These are phyloP conservation scores for Achatina immaculata DNA, from an alignment of 1,140 invertebrate genomes.

Conservation along the genomic window DNA sequence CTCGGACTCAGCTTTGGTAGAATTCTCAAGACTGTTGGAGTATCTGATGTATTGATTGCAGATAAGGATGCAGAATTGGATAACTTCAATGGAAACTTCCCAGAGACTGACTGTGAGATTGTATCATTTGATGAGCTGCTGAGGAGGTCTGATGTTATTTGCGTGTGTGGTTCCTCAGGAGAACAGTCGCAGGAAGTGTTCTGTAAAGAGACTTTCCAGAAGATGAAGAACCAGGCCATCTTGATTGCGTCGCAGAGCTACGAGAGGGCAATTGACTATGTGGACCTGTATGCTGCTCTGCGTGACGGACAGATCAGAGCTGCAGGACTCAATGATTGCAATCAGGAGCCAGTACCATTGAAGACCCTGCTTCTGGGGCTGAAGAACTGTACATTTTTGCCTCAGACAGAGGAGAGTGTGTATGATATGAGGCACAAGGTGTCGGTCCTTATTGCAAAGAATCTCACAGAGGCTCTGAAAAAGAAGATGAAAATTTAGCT, in stretches of 20 bases:
- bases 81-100: slow-evolving; percentile 71
- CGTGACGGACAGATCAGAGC: slow-evolving; percentile 49
- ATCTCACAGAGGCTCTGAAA: slow-evolving; percentile 38
- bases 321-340: slow-evolving; percentile 58
- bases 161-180: slow-evolving; percentile 54
- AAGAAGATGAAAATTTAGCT: not conserved
- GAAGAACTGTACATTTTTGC: slow-evolving; percentile 54
- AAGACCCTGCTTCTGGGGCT: slow-evolving; percentile 49
- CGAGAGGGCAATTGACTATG: slow-evolving; percentile 56
- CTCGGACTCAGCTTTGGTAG: slow-evolving; percentile 78
- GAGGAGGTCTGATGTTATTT: slow-evolving; percentile 64
- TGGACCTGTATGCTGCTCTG: slow-evolving; percentile 66
- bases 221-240: slow-evolving; percentile 71
- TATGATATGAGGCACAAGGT: slow-evolving; percentile 45
- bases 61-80: slow-evolving; percentile 76
- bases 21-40: slow-evolving; percentile 78
- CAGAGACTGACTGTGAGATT: not conserved
- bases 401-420: slow-evolving; percentile 45
- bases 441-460: slow-evolving; percentile 39
- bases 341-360: slow-evolving; percentile 53
- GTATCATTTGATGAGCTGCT: slow-evolving; percentile 67
- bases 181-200: slow-evolving; percentile 52
- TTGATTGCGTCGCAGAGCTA: slow-evolving; percentile 62
- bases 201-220: slow-evolving; percentile 57
- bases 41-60: slow-evolving; percentile 42